Percentiles rank a stretch among this genome's conserved stretches.
Evolutionary conservation across 2,888 invertebrate species (phyloP).

Genomic region (Psylliodes chrysocephalus): DNA sequence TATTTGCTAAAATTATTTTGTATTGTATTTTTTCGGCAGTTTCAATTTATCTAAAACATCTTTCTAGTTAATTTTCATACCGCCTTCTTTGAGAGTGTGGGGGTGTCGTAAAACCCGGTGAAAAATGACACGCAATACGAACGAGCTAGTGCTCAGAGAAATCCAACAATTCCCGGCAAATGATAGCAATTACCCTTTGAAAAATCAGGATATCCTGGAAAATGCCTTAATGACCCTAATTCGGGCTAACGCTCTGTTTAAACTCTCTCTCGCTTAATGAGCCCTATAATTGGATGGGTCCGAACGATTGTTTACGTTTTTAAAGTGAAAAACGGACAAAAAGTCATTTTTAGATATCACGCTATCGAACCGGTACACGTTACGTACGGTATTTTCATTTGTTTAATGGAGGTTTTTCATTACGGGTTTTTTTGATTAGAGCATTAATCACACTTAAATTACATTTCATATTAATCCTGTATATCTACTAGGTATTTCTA

Average conservation of each 20-base stretch:
- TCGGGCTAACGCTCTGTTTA: constrained; percentile 19
- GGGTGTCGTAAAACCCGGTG: constrained; percentile 6
- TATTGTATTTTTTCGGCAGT: too few relatives aligned
- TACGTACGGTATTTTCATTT: constrained; percentile 15
- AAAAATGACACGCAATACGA: constrained; percentile 19
- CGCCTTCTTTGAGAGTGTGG: too few relatives aligned
- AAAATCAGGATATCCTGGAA: constrained; percentile 26
- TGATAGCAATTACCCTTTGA: constrained; percentile 32
- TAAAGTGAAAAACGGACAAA: constrained; percentile 12
- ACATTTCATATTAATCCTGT: too few relatives aligned
- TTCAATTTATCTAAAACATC: too few relatives aligned
- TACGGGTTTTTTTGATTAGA: background rate
- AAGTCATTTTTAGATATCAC: constrained; percentile 20
- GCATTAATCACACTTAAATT: background rate
- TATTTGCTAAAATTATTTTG: too few relatives aligned
- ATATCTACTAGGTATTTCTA: too few relatives aligned
- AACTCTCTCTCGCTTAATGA: constrained; percentile 29
- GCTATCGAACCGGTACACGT: background rate
- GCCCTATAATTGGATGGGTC: constrained; percentile 24
- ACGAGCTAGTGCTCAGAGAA: too few relatives aligned
- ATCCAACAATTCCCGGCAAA: constrained; percentile 21
- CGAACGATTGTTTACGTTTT: constrained; percentile 27
- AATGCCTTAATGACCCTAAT: constrained; percentile 24
- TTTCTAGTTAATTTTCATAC: too few relatives aligned
- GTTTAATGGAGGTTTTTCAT: constrained; percentile 21